These are phyloP conservation scores for Accipiter virgatus DNA, from an alignment of 2,113 vertebrate species.

Conservation along the genomic window DNA sequence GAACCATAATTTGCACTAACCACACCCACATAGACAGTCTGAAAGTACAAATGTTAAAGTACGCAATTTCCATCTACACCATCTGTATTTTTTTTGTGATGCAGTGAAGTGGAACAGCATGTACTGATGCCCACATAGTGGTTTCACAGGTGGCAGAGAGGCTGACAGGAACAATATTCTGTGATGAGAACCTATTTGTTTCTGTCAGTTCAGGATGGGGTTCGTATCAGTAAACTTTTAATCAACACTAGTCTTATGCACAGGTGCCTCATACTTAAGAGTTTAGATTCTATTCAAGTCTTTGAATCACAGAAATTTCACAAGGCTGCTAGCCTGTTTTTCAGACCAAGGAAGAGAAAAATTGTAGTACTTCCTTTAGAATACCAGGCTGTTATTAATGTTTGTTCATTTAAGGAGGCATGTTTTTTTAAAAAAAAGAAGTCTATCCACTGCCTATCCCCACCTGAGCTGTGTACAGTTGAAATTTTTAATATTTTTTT, in stretches of 20 bases:
- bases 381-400: neutral
- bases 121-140: neutral
- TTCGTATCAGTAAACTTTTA: neutral
- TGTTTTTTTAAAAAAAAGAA: neutral
- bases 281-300: neutral
- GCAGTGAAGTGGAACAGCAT: neutral
- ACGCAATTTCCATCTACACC: neutral
- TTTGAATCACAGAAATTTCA: neutral
- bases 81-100: neutral
- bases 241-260: neutral
- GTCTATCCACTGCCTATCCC: neutral
- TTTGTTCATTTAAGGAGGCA: neutral
- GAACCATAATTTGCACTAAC: neutral
- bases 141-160: neutral
- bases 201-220: neutral
- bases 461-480: neutral
- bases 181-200: neutral
- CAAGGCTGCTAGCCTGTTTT: neutral
- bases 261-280: neutral
- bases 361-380: neutral
- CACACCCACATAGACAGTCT: neutral
- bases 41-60: neutral
- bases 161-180: neutral
- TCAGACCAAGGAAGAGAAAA: neutral
- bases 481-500: neutral